Base-by-base conservation (phyloP, 2,113 vertebrate genomes). In the Ifrita kowaldi region DNA sequence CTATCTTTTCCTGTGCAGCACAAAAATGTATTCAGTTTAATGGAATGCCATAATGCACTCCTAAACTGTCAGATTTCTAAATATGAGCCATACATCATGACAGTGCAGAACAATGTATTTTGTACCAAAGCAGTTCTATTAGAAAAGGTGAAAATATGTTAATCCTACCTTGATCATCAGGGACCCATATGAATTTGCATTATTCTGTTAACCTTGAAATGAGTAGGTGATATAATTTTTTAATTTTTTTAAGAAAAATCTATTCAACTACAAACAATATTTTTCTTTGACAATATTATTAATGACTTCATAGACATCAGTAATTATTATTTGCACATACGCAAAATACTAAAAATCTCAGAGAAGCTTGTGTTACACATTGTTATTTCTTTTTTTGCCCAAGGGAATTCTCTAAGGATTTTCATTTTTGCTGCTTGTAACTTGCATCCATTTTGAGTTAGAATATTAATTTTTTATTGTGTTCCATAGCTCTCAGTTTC, bases 131-230 rank as follows among this genome's bases (percentile, higher is more conserved):
- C 81, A 79, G 57, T 79, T 94, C 95, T 97, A 84, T 94, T 76
- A 95, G 49, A 92, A 71, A 95, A 94, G 32, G 37, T 93, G 63
- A 94, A 94, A 97, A 95, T 81, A 94, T 97, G 93, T 89, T 97
- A 96, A 97, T 97, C 74, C 81, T 92, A 75, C 84, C 69, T 88
- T 8, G 13, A 64, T 91, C 96, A 91, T 95, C 82, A 83, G 65
- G 62, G 64, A 96, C 62, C 65, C 10, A 52, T 93, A 84, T 86
- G 32, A 76, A 97, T 97, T 97, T 95, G 13, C 65, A 83, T 95
- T 94, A 88, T 32, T 92, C 75, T 94, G 88, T 96, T 97, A 97
- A 95, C 89, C 91, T 96, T 97, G 86, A 87, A 91, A 75, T 87
- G 70, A 91, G 22, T 86, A 59, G 37, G 23, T 90, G 78, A 81